Evolutionary conservation across 1,140 invertebrate genomes (phyloP).

Genomic region (Brachionus calyciflorus): DNA sequence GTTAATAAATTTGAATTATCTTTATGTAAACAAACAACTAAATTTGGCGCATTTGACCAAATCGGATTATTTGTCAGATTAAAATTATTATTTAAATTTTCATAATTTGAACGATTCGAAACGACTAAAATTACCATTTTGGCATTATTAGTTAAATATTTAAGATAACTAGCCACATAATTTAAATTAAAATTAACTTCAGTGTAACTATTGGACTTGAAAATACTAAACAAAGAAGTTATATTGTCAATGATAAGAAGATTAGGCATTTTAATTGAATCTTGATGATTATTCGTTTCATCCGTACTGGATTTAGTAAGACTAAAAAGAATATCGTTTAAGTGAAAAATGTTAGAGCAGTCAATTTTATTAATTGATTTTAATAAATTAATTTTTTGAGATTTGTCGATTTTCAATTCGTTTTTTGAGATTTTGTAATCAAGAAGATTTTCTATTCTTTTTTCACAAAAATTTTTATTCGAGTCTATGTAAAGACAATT

Average conservation of each 20-base stretch:
- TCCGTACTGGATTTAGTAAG: background rate
- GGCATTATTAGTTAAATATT: background rate
- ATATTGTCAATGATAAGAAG: background rate
- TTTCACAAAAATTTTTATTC: slow-evolving; percentile 24
- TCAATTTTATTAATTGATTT: slow-evolving; percentile 9
- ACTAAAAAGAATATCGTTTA: background rate
- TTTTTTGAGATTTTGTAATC: background rate
- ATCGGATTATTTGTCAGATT: slow-evolving; percentile 28
- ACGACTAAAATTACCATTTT: background rate
- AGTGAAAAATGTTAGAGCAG: slow-evolving; percentile 17
- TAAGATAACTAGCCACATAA: slow-evolving; percentile 6
- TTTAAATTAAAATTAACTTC: slow-evolving; percentile 14
- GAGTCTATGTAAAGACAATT: slow-evolving; percentile 26
- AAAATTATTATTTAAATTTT: background rate
- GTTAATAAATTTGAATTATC: background rate
- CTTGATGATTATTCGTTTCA: background rate
- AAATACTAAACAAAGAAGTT: background rate
- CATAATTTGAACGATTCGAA: background rate
- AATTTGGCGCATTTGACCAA: background rate
- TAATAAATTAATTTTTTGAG: background rate
- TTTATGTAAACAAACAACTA: background rate
- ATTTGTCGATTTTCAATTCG: background rate
- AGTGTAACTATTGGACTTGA: background rate
- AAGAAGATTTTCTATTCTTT: background rate
- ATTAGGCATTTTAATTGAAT: background rate